Evolutionary conservation across 2,797 vertebrate genomes (phyloP).

Genomic region (Telmatherina bonti): DNA sequence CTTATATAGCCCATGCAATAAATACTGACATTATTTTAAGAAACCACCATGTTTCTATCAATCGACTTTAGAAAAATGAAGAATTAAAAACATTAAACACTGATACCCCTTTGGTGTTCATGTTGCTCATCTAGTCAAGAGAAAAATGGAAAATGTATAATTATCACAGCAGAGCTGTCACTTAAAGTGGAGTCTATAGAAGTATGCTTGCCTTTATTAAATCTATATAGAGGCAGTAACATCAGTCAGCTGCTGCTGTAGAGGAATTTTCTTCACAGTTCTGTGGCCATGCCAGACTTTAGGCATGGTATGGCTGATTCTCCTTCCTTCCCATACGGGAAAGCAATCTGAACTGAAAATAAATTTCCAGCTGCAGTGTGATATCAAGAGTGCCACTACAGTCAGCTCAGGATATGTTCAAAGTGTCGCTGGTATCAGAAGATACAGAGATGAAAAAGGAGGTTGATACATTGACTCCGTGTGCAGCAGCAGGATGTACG

Average conservation of each 20-base stretch:
- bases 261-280: constrained; percentile 35
- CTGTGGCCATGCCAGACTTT: constrained; percentile 12
- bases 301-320: constrained; percentile 14
- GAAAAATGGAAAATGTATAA: background rate
- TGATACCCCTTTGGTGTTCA: constrained; percentile 4
- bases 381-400: constrained; percentile 21
- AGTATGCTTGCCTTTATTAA: constrained; percentile 3
- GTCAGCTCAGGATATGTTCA: constrained; percentile 24
- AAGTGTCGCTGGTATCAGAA: constrained; percentile 35
- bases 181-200: constrained; percentile 2
- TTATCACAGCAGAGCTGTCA: constrained; percentile 14
- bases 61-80: constrained; percentile 23
- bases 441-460: constrained; percentile 5
- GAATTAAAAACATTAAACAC: constrained; percentile 44
- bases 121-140: too few relatives aligned
- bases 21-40: background rate
- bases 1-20: background rate
- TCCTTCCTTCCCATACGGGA: background rate
- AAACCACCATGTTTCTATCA: background rate
- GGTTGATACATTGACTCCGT: constrained; percentile 4
- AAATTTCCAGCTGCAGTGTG: constrained; percentile 31
- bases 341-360: constrained; percentile 11
- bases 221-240: background rate
- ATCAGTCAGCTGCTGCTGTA: constrained; percentile 18
- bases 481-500: constrained; percentile 2